phyloP scores from a whole-genome alignment of 2,888 invertebrate species.

The Dione vanillae region DNA sequence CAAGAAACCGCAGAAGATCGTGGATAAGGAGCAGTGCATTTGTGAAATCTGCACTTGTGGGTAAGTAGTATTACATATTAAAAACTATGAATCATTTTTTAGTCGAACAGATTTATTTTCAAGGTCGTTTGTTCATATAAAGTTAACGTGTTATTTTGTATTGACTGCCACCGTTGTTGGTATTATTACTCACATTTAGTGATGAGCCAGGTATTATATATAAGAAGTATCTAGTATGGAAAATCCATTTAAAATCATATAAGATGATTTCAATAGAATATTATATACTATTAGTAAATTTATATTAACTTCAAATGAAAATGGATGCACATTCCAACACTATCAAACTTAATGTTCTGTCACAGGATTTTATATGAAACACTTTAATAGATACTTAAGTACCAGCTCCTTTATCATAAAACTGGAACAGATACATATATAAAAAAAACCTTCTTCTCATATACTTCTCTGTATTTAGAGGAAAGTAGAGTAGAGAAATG shows the following conservation, averaged over 20 bases:
- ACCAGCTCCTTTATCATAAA: neutral
- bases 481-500: too few relatives aligned
- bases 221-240: neutral
- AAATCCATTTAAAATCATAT: neutral
- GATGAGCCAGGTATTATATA: neutral
- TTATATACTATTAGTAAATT: neutral
- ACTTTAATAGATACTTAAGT: neutral
- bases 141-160: neutral
- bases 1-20: slow-evolving; percentile 71
- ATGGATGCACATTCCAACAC: neutral
- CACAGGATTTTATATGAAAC: neutral
- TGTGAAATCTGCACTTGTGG: slow-evolving; percentile 96
- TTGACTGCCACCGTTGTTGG: neutral
- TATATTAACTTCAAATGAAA: neutral
- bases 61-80: slow-evolving; percentile 82
- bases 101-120: slow-evolving; percentile 26
- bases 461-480: too few relatives aligned
- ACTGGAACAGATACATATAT: too few relatives aligned
- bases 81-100: slow-evolving; percentile 27
- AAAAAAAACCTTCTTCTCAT: too few relatives aligned
- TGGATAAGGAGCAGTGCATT: slow-evolving; percentile 91
- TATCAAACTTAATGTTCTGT: neutral
- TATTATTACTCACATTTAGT: neutral
- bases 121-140: slow-evolving; percentile 11
- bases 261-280: neutral